Evolutionary conservation across 2,888 invertebrate genomes (phyloP), one percentile per base, ranked within the genome.

Genomic region (Agrenia bidenticulata): DNA sequence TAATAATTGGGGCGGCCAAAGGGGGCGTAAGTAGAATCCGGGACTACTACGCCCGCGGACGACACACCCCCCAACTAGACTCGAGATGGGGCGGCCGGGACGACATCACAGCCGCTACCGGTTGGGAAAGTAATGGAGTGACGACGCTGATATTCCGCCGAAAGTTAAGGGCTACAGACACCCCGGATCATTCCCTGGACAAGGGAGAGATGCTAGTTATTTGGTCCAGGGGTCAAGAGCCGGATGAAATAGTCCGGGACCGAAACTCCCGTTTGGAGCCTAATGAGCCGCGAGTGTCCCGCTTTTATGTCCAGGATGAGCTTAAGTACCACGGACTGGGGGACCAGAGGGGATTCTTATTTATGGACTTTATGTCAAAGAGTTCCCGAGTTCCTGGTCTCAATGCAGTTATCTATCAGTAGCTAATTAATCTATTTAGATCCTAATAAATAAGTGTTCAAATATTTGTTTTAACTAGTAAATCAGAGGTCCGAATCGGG

Each of bases 301-400:
- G 91, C 77, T 96, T 94, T 82, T 97, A 96, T 82, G 84, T 88
- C 61, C 84, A 84, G 0, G 95, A 95, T 78, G 94, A 95, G 79
- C 82, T 96, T 49, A 96, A 95, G 79, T 97, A 97, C 79, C 95
- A 95, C 78, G 95, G 94, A 0, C 90, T 92, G 77, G 86, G 87
- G 9, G 81, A 82, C 15, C 93, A 95, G 79, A 83, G 96, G 61
- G 96, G 96, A 2, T 85, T 86, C 0, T 81, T 88, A 0, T 84
- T 84, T 50, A 84, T 96, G 54, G 93, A 96, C 81, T 95, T 97
- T 84, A 58, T 67, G 24, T 56, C 69, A 4, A 64, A 64, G 45
- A 61, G 63, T 26, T 66, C 66, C 21, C 66, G 70, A 26, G 67
- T 68, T 49, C 70, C 70, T 23, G 70, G 70, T 32, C 67, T 71